A percentile compares a stretch with the other conserved stretches of the same genome.
Conservation (phyloP, 2,113 vertebrate genomes). For the Tylochromis polylepis region DNA sequence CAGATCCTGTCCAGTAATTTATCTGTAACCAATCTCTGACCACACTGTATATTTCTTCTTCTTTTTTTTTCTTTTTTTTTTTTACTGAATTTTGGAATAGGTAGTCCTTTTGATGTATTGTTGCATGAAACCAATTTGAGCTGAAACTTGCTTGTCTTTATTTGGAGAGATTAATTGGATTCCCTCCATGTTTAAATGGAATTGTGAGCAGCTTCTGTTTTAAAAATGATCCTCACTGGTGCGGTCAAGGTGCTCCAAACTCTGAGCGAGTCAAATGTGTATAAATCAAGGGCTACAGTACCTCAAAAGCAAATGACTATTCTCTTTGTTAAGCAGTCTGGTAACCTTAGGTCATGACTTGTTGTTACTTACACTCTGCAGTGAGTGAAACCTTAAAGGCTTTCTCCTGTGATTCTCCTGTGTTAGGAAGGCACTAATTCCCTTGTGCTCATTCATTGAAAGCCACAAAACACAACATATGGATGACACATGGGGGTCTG, state of each 20-base stretch:
- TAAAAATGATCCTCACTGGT: not conserved
- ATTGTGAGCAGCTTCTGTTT: not conserved
- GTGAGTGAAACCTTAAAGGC: not conserved
- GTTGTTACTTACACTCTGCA: not conserved
- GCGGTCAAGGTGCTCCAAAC: not conserved
- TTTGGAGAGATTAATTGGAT: not conserved
- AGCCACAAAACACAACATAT: conserved; percentile 11
- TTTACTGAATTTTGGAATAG: no score
- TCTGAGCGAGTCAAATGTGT: not conserved
- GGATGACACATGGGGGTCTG: conserved; percentile 36
- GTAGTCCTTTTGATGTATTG: not conserved
- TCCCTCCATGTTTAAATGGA: not conserved
- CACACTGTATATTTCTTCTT: not conserved
- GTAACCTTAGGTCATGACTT: not conserved
- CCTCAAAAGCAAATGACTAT: not conserved
- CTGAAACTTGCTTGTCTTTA: not conserved
- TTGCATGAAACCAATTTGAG: not conserved
- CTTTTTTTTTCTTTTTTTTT: not conserved
- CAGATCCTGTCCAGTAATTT: not conserved
- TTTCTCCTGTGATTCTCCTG: not conserved
- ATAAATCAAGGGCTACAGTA: not conserved
- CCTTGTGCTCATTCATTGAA: not conserved
- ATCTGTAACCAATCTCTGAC: not conserved
- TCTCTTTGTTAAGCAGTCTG: not conserved
- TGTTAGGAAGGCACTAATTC: not conserved